Percentiles rank a stretch among this genome's conserved stretches.
Evolutionary conservation across 2,797 vertebrate species (phyloP).

Genomic region (Pelobates cultripes): DNA sequence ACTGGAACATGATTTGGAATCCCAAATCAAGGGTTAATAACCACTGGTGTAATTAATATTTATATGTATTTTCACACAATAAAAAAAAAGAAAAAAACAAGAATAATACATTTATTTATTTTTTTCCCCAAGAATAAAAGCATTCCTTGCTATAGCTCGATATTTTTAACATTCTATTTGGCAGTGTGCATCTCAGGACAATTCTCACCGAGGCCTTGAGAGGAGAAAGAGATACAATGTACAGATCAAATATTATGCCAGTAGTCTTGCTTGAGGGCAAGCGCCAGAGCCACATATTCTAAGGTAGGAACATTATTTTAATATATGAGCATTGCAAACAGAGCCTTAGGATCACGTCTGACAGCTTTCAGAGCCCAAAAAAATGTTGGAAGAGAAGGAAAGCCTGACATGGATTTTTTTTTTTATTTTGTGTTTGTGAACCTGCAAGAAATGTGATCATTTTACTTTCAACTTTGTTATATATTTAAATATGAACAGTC

Average conservation of each 20-base stretch:
- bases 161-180: conserved; percentile 17
- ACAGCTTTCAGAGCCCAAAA: conserved; percentile 8
- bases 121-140: neutral
- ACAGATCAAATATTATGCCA: conserved; percentile 49
- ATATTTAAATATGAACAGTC: conserved; percentile 22
- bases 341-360: conserved; percentile 28
- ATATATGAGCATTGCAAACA: conserved; percentile 19
- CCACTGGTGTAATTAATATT: no score
- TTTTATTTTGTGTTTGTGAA: neutral
- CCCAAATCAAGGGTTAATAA: no score
- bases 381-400: conserved; percentile 30
- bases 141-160: neutral
- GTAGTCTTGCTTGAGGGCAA: conserved; percentile 45
- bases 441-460: neutral
- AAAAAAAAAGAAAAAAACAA: no score
- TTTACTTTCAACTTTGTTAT: neutral
- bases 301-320: conserved; percentile 45
- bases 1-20: no score
- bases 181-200: conserved; percentile 8
- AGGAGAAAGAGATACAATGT: conserved; percentile 42
- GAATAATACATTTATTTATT: neutral
- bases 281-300: conserved; percentile 37
- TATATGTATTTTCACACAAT: no score
- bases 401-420: neutral
- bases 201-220: conserved; percentile 35